Conservation (phyloP, 2,797 vertebrate genomes). For the Manis pentadactyla region DNA sequence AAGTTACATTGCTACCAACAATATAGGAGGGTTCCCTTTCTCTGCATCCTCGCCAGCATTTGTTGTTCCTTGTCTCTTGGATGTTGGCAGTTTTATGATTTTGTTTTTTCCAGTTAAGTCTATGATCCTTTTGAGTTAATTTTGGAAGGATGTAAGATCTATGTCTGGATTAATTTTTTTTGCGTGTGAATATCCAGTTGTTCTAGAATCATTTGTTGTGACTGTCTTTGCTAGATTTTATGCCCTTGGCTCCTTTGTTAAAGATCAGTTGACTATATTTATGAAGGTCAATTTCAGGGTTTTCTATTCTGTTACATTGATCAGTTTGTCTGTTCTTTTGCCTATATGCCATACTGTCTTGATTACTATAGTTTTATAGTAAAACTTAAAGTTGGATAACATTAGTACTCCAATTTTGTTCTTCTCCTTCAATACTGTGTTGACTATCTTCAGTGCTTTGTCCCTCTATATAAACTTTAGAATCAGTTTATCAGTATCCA, state of each 20-base stretch:
- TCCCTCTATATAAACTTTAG: neutral
- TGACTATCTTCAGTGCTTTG: neutral
- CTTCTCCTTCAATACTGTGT: neutral
- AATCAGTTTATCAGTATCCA: neutral
- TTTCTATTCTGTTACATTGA: neutral
- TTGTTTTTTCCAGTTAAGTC: neutral
- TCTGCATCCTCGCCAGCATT: too few species aligned
- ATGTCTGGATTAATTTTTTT: neutral
- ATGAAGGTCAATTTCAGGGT: neutral
- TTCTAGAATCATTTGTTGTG: neutral
- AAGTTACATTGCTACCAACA: too few species aligned
- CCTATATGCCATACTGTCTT: neutral
- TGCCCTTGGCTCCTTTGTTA: neutral
- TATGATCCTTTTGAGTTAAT: neutral
- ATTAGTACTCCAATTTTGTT: neutral
- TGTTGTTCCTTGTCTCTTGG: too few species aligned
- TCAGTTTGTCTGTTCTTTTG: neutral
- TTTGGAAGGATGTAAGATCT: neutral
- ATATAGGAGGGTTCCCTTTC: too few species aligned
- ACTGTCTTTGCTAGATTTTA: neutral
- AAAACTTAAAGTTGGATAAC: neutral
- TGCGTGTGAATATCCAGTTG: neutral
- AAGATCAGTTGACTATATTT: neutral
- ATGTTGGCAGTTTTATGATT: too few species aligned
- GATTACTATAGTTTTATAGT: neutral